Evolutionary conservation across 1,140 invertebrate genomes (phyloP), one percentile per base, ranked within the genome.

Genomic region (Lepidotrigona ventralis): DNA sequence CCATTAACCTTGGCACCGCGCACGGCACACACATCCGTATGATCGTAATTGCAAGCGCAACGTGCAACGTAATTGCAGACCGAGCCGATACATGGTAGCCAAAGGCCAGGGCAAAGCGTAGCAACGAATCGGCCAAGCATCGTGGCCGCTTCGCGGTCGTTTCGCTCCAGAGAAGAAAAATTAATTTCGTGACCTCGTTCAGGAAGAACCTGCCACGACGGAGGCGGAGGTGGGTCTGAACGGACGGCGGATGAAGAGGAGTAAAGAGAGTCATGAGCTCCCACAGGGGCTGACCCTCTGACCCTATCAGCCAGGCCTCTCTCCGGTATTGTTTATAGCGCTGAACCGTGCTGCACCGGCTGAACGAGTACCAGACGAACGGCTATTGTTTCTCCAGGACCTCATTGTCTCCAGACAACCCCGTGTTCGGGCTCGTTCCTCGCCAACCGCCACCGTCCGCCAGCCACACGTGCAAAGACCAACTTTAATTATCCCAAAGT

Each of bases 241-340:
- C 77, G 72, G 78, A 77, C 77, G 72, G 84, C 83, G 84, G 87
- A 88, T 81, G 89, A 90, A 88, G 90, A 90, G 89, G 85, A 88
- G 88, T 81, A 87, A 90, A 90, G 87, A 90, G 91, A 92, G 91
- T 90, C 91, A 90, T 91, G 91, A 93, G 92, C 90, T 93, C 92
- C 92, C 91, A 91, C 92, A 92, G 92, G 92, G 92, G 91, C 90
- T 91, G 91, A 93, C 91, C 92, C 80, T 51, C 14, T 86, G 92
- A 92, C 92, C 92, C 91, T 90, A 92, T 93, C 92, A 92, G 90
- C 88, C 90, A 73, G 88, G 85, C 88, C 89, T 85, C 90, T 91
- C 91, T 90, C 68, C 71, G 86, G 92, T 90, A 92, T 93, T 93
- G 92, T 93, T 93, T 90, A 92, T 90, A 88, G 91, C 90, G 90